Base-by-base conservation (phyloP, 2,113 vertebrate species). In the Paradoxurus hermaphroditus region DNA sequence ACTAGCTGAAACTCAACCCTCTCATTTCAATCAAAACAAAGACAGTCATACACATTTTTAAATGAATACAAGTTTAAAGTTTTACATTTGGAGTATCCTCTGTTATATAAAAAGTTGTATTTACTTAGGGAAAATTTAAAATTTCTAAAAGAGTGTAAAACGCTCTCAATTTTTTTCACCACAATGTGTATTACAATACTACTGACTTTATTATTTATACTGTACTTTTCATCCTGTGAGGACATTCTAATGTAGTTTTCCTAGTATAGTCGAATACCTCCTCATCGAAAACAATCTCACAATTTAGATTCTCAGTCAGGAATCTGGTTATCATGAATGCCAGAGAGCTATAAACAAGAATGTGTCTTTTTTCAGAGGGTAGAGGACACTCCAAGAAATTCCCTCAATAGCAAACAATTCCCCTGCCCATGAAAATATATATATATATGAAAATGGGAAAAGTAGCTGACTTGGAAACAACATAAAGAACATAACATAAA, bases 1-100 rank as follows among this genome's bases (percentile, higher is more conserved):
- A 81, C 92, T 86, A 93, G 36, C 63, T 94, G 23, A 94, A 83
- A 95, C 86, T 89, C 78, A 94, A 86, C 84, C 29, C 41, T 86
- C n/a, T 94, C 51, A 82, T 84, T 96, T 85, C 31, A 86, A 90
- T 78, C 36, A 89, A 86, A 90, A 73, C 36, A 89, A 95, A 72
- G 34, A 88, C 6, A 81, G 21, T 2, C 2, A 23, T 49, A 79
- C 2, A 86, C 13, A 94, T 83, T 93, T 82, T 84, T 41, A 59
- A 96, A 93, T 36, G 16, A 92, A 95, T 41, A 91, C 77, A 97
- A 91, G 14, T 70, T 86, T 91, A 78, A 39, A 46, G 31, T 85
- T 84, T 83, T 73, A 83, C 81, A 44, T 93, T 86, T 92, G n/a
- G 53, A 70, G 12, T 91, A 73, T 68, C 14, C 9, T 91, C 15